Evolutionary conservation across 2,113 vertebrate genomes (phyloP).

Genomic region (Sinocyclocheilus anshuiensis): DNA sequence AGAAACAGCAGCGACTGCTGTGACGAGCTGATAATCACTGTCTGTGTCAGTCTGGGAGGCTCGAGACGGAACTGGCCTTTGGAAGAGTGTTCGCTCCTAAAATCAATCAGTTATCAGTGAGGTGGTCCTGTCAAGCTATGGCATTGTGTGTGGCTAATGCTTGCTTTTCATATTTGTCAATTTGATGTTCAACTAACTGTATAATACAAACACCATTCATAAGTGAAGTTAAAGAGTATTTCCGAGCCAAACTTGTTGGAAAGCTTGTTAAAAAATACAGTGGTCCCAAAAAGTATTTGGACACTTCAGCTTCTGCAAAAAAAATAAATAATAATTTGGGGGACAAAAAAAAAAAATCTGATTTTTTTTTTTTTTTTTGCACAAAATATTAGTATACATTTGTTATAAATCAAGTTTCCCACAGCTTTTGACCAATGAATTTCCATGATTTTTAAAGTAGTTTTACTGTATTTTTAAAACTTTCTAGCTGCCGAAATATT

Average conservation of each 20-base stretch:
- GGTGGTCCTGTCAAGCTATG: background rate
- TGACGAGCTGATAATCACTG: conserved; percentile 13
- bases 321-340: too few relatives aligned
- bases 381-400: too few relatives aligned
- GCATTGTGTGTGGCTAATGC: conserved; percentile 8
- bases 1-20: background rate
- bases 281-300: background rate
- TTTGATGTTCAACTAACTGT: background rate
- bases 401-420: too few relatives aligned
- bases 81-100: background rate
- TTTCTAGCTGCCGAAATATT: background rate
- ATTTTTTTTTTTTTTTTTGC: background rate
- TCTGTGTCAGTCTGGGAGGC: background rate
- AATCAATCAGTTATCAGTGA: conserved; percentile 17
- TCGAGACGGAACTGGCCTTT: background rate
- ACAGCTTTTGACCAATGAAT: background rate
- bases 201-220: background rate
- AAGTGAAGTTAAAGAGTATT: background rate
- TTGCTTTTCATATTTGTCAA: background rate
- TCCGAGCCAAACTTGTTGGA: background rate
- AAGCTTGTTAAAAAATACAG: background rate
- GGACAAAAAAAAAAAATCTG: too few relatives aligned
- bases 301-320: background rate
- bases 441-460: too few relatives aligned
- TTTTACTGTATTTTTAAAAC: background rate